A percentile compares a stretch with the other conserved stretches of the same genome.
phyloP scores from a whole-genome alignment of 2,113 vertebrate species.

The Bujurquina vittata region DNA sequence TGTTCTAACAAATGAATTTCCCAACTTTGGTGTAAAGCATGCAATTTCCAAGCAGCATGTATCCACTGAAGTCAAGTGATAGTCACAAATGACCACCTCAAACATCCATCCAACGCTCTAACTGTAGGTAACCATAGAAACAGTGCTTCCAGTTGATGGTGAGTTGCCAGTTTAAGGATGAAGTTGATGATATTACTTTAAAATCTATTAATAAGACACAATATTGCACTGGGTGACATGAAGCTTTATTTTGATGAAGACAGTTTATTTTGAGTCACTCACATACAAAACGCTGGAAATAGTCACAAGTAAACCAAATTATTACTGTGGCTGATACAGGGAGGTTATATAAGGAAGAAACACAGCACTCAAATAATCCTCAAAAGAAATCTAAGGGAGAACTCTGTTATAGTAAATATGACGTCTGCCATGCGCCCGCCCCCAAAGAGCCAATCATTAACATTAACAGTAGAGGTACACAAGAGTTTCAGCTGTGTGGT shows the following conservation, averaged over 20 bases:
- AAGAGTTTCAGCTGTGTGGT: background rate
- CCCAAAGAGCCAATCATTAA: background rate
- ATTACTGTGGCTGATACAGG: background rate
- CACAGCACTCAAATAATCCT: background rate
- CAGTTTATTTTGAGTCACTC: background rate
- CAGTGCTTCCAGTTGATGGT: background rate
- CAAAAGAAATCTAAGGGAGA: background rate
- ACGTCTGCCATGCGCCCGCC: no score
- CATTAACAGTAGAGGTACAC: background rate
- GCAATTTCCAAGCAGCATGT: background rate
- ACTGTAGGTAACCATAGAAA: slow-evolving; percentile 9
- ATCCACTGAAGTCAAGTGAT: background rate
- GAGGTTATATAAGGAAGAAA: background rate
- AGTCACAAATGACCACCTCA: background rate
- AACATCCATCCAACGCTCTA: background rate
- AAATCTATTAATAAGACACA: background rate
- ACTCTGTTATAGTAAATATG: background rate
- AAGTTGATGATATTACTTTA: background rate
- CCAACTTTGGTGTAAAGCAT: no score
- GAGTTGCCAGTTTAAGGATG: background rate
- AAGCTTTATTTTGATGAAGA: background rate
- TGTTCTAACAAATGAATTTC: background rate
- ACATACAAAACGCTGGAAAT: background rate
- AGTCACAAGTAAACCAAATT: background rate
- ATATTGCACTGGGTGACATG: background rate